Percentiles rank a stretch among this genome's conserved stretches.
Evolutionary conservation across 1,140 invertebrate genomes (phyloP).

Genomic region (Scaptomyza pallida): DNA sequence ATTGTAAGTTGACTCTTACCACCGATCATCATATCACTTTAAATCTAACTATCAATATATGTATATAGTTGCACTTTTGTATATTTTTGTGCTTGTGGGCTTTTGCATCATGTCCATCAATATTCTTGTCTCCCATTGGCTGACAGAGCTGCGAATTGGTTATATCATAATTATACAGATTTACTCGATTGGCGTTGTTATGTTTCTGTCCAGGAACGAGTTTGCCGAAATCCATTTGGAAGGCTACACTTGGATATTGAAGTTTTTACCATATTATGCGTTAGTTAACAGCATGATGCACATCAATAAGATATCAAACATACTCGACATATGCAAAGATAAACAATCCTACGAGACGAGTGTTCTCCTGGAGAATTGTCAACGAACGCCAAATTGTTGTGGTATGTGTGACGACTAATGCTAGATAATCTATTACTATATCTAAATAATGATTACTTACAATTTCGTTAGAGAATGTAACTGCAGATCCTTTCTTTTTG

Average conservation of each 20-base stretch:
- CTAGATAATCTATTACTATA: no score
- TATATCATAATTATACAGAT: constrained; percentile 32
- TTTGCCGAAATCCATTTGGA: background rate
- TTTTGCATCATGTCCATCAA: constrained; percentile 41
- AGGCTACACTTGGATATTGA: background rate
- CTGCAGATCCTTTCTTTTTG: background rate
- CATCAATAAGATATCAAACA: background rate
- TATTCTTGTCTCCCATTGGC: constrained; percentile 15
- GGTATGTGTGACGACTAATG: constrained; percentile 22
- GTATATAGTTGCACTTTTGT: constrained; percentile 10
- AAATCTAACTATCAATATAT: background rate
- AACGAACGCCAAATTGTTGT: constrained; percentile 45
- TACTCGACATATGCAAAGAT: constrained; percentile 24
- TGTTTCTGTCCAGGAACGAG: constrained; percentile 1
- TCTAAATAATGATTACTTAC: no score
- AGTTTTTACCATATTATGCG: constrained; percentile 36
- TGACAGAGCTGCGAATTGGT: background rate
- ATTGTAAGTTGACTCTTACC: constrained; percentile 27
- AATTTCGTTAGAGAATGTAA: background rate
- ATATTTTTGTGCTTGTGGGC: constrained; percentile 18
- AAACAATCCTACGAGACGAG: constrained; percentile 45
- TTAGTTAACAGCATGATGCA: constrained; percentile 26
- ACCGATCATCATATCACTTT: no score
- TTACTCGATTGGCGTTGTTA: constrained; percentile 33
- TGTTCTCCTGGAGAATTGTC: constrained; percentile 44